Base-by-base conservation (phyloP, 2,797 vertebrate genomes). In the Gallinago solitaria region DNA sequence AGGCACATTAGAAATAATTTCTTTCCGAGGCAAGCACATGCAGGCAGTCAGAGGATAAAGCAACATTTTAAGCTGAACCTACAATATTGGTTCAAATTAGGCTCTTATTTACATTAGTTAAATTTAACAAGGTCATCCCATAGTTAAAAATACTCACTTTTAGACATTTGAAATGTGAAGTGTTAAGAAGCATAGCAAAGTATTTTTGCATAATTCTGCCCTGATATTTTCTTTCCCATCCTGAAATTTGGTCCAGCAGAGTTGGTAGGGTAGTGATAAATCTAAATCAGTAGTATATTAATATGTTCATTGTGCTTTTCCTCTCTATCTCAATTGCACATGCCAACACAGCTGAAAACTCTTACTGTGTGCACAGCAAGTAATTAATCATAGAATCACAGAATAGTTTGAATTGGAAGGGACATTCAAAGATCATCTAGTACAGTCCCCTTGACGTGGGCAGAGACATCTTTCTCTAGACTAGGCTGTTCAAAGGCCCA, bases 391-490 rank as follows among this genome's bases (percentile, higher is more conserved):
- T 2, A 37, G 50, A 50, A 25, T 53, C 32, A 63, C 28, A 70
- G 30, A n/a, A 54, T 12, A 3, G 7, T 37, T 84, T 69, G 11
- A 5, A 2, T 43, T 65, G 17, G 17, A 61, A 53, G 9, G 4
- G 6, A n/a, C 14, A 7, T 73, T 76, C 18, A 19, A 67, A 39
- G 37, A 16, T 16, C 11, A 32, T 3, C 14, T 32, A 61, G 13
- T 39, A 9, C 25, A 65, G 5, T 2, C 4, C 12, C 5, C 20
- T 9, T 15, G n/a, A 6, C 2, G 0, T 7, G 9, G 1, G 1
- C 43, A 75, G 21, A 27, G 27, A 28, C 6, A 28, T 17, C 18
- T 68, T 50, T 43, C 1, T 0, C 12, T 48, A 79, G 17, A 47
- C 15, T 23, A 50, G 13, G 8, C 61, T 68, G 6, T 27, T 54